Conservation (phyloP, 2,113 vertebrate genomes). For the Corythaeola cristata region DNA sequence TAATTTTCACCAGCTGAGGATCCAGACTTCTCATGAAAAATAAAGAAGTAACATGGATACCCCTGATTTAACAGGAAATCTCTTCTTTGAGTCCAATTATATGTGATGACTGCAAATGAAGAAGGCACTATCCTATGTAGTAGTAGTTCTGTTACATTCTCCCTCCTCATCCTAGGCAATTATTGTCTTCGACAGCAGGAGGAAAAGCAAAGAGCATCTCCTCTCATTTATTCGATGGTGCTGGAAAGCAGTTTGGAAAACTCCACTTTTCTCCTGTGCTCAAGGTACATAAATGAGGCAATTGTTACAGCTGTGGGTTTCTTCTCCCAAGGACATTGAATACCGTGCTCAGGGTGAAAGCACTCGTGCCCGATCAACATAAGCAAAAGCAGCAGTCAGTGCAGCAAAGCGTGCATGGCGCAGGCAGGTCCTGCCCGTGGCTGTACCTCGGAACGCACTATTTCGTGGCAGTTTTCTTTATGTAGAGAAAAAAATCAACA, state of each 20-base stretch:
- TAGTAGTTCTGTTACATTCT: background rate
- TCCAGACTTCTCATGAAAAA: background rate
- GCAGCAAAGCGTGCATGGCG: background rate
- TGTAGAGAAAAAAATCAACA: background rate
- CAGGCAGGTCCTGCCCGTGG: background rate
- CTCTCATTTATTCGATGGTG: background rate
- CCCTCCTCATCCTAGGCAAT: background rate
- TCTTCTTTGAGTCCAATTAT: background rate
- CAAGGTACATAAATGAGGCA: background rate
- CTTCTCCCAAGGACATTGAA: background rate
- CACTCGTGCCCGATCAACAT: rapidly evolving
- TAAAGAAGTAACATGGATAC: background rate
- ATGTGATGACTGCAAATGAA: background rate
- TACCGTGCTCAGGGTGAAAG: background rate
- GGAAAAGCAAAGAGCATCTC: background rate
- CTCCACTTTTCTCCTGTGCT: background rate
- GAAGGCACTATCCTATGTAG: background rate
- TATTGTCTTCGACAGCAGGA: background rate
- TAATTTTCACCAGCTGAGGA: background rate
- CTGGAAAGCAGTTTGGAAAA: background rate
- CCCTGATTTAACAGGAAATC: background rate
- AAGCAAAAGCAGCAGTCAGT: background rate
- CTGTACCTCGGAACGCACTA: background rate
- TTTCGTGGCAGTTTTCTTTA: background rate
- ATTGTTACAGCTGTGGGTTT: background rate